Evolutionary conservation across 1,140 invertebrate genomes (phyloP).

Genomic region (Laupala kohalensis): DNA sequence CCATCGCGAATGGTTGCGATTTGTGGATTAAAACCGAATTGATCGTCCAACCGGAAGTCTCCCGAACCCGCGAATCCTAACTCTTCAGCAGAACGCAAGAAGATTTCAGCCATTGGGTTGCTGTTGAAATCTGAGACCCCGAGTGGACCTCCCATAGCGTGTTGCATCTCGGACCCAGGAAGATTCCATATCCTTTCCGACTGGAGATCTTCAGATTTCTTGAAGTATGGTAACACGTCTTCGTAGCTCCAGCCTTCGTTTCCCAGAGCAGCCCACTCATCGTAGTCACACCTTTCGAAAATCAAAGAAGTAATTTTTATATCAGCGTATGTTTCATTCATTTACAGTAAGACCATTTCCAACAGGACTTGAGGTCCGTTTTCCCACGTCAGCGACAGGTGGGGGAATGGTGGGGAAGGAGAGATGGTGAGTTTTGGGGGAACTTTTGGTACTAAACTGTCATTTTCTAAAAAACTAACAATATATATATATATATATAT

Average conservation of each 20-base stretch:
- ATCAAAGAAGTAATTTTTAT: neutral
- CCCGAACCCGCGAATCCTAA: neutral
- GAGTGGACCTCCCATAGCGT: neutral
- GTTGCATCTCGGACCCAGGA: neutral
- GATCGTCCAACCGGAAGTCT: neutral
- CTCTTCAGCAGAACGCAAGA: neutral
- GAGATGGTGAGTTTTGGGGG: too few species aligned
- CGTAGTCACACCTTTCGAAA: neutral
- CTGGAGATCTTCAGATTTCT: neutral
- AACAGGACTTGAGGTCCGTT: too few species aligned
- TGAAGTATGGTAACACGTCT: neutral
- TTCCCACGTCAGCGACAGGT: too few species aligned
- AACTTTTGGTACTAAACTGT: too few species aligned
- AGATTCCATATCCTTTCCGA: neutral
- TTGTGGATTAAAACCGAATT: neutral
- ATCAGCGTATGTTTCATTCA: too few species aligned
- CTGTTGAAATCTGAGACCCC: neutral
- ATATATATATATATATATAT: too few species aligned
- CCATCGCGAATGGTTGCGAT: slow-evolving; percentile 33
- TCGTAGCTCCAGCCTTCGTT: neutral
- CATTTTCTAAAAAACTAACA: too few species aligned
- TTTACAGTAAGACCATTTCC: too few species aligned
- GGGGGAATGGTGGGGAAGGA: too few species aligned
- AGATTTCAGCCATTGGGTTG: neutral
- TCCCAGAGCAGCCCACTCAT: neutral